phyloP scores from a whole-genome alignment of 2,113 vertebrate species.

The Brachypteracias leptosomus region DNA sequence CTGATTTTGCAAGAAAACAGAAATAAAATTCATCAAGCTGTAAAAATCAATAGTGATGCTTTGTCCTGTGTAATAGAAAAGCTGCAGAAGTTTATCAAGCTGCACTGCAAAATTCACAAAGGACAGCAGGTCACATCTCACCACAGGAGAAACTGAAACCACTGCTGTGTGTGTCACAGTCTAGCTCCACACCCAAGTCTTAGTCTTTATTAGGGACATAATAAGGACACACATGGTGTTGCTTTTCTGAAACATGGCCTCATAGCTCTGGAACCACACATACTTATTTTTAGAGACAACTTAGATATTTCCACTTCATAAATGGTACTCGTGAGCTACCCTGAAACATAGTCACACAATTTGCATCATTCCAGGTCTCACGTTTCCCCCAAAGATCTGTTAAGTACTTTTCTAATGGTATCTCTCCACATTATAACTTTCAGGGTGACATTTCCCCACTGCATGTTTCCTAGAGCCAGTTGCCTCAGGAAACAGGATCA shows the following conservation, averaged over 20 bases:
- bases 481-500: not conserved
- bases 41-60: conserved; percentile 41
- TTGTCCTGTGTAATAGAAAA: not conserved
- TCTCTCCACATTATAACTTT: not conserved
- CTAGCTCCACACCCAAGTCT: not conserved
- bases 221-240: not conserved
- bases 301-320: not conserved
- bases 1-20: conserved; percentile 1
- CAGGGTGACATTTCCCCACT: not conserved
- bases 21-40: conserved; percentile 27
- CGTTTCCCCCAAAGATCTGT: not conserved
- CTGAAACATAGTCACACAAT: not conserved
- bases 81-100: not conserved
- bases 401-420: not conserved
- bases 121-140: not conserved
- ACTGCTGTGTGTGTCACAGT: not conserved
- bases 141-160: not conserved
- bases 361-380: accelerated
- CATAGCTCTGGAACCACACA: not conserved
- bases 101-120: not conserved
- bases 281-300: not conserved
- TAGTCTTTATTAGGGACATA: not conserved
- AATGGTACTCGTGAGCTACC: not conserved
- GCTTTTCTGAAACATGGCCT: not conserved
- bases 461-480: not conserved